Conservation (phyloP, 1,140 invertebrate species). For the Nylanderia fulva region DNA sequence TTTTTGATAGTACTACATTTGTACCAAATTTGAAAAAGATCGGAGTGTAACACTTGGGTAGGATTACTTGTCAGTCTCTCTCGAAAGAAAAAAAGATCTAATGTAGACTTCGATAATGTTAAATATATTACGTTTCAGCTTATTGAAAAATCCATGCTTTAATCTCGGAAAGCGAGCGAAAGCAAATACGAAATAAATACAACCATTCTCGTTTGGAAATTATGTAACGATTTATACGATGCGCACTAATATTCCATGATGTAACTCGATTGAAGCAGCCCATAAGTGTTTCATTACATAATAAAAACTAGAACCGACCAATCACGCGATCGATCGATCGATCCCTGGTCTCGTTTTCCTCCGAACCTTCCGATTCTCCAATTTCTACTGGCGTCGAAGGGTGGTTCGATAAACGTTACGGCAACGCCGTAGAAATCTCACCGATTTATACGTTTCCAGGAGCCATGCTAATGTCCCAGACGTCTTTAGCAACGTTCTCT, state of each 20-base stretch:
- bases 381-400: constrained; percentile 33
- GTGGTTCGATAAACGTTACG: constrained; percentile 56
- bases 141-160: background rate
- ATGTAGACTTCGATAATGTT: background rate
- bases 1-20: too few species aligned
- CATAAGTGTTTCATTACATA: constrained; percentile 26
- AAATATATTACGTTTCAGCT: background rate
- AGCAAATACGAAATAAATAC: background rate
- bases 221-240: constrained; percentile 25
- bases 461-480: constrained; percentile 61
- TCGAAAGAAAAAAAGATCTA: background rate
- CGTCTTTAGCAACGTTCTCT: constrained; percentile 35
- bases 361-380: constrained; percentile 26
- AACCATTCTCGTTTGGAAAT: background rate
- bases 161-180: background rate
- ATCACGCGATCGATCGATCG: background rate
- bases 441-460: constrained; percentile 44
- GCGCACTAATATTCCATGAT: constrained; percentile 4
- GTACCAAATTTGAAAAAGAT: too few species aligned
- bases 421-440: constrained; percentile 47
- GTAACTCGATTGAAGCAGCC: constrained; percentile 23
- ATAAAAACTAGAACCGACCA: constrained; percentile 9
- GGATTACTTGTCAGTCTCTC: too few species aligned
- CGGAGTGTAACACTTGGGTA: too few species aligned
- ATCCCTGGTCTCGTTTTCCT: constrained; percentile 24